Evolutionary conservation across 2,888 invertebrate genomes (phyloP).

Genomic region (Dryobota labecula): DNA sequence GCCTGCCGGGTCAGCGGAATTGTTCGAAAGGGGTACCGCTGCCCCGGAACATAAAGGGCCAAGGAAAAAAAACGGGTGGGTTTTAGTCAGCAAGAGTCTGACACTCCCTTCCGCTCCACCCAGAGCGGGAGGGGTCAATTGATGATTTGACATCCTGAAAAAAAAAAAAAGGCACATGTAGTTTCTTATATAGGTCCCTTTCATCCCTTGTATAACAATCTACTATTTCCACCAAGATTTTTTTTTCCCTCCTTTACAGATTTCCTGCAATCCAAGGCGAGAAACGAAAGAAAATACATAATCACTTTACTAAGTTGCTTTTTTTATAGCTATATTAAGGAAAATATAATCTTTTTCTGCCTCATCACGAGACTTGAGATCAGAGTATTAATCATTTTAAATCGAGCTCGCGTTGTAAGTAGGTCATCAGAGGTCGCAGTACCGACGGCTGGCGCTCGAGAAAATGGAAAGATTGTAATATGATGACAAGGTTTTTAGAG

Average conservation of each 20-base stretch:
- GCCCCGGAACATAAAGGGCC: too few relatives aligned
- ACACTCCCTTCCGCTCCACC: too few relatives aligned
- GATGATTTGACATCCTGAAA: too few relatives aligned
- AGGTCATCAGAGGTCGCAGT: constrained; percentile 51
- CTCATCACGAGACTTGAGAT: constrained; percentile 55
- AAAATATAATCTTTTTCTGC: constrained; percentile 44
- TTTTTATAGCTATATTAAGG: constrained; percentile 16
- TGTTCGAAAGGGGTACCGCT: too few relatives aligned
- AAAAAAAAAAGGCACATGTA: too few relatives aligned
- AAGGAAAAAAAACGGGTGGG: too few relatives aligned
- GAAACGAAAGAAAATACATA: neutral
- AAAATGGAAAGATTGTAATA: constrained; percentile 11
- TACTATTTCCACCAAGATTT: neutral
- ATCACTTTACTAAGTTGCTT: constrained; percentile 6
- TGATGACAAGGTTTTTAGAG: constrained; percentile 20
- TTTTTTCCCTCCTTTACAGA: neutral
- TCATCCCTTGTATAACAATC: too few relatives aligned
- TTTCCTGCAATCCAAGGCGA: neutral
- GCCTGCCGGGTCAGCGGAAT: too few relatives aligned
- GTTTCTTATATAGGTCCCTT: too few relatives aligned
- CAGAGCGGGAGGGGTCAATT: too few relatives aligned
- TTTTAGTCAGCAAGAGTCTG: too few relatives aligned
- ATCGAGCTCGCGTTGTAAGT: constrained; percentile 50
- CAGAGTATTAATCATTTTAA: constrained; percentile 64
- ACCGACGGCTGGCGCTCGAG: constrained; percentile 7